phyloP scores from a whole-genome alignment of 2,888 invertebrate genomes.

The Zaprionus obscuricornis region DNA sequence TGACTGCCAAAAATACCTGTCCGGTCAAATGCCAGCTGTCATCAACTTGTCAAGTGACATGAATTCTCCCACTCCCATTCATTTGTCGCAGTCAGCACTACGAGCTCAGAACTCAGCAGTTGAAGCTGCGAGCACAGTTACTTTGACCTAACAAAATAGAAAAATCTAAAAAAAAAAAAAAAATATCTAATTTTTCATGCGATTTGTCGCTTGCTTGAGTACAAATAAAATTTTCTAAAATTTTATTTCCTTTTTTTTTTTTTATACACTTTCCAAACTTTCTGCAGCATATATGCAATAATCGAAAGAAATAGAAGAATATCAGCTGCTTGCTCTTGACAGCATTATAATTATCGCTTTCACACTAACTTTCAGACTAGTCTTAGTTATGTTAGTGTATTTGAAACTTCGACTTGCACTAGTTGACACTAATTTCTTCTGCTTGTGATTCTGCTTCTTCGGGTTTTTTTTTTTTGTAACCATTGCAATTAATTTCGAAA shows the following conservation, averaged over 20 bases:
- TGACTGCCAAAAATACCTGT: slow-evolving; percentile 18
- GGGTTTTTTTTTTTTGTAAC: slow-evolving; percentile 27
- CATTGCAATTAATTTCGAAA: slow-evolving; percentile 70
- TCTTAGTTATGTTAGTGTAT: neutral
- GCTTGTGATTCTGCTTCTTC: neutral
- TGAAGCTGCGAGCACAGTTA: neutral
- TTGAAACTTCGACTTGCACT: too few species aligned
- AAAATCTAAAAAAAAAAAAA: neutral
- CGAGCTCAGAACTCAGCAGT: too few species aligned
- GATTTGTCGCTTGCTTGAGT: neutral
- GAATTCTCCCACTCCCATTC: neutral
- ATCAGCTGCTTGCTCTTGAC: neutral
- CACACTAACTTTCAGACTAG: too few species aligned
- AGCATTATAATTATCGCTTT: neutral
- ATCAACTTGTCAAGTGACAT: slow-evolving; percentile 34
- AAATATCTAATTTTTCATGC: slow-evolving; percentile 8
- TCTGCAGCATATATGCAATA: too few species aligned
- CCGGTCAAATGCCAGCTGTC: slow-evolving; percentile 26
- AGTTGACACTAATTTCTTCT: too few species aligned
- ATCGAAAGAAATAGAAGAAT: too few species aligned
- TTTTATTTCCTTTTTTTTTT: neutral
- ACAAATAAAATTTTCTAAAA: neutral
- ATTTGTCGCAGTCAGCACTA: slow-evolving; percentile 2
- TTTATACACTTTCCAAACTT: too few species aligned
- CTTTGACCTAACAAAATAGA: neutral